Percentiles rank a stretch among this genome's conserved stretches.
phyloP scores from a whole-genome alignment of 2,888 invertebrate genomes.

The Mylabris sibirica region DNA sequence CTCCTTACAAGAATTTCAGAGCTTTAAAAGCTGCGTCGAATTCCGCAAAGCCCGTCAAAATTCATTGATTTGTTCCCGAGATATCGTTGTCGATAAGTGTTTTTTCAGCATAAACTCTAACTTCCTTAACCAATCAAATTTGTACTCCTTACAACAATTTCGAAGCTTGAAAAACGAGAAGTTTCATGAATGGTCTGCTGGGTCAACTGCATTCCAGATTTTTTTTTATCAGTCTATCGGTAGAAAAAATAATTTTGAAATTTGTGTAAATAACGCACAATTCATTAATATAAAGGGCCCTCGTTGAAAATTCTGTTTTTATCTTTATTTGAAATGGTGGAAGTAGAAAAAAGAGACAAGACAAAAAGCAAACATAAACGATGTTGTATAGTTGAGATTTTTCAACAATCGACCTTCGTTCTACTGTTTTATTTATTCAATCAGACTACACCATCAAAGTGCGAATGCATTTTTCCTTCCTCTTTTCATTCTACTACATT shows the following conservation, averaged over 20 bases:
- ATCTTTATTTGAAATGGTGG: neutral
- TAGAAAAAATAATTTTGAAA: neutral
- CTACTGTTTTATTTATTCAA: neutral
- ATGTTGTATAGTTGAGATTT: neutral
- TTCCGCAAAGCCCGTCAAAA: too few species aligned
- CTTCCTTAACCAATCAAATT: too few species aligned
- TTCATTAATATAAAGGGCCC: too few species aligned
- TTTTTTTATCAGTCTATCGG: neutral
- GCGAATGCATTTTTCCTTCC: neutral
- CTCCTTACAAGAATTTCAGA: too few species aligned
- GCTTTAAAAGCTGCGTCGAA: too few species aligned
- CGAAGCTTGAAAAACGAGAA: too few species aligned
- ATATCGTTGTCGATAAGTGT: too few species aligned
- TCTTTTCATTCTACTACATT: neutral
- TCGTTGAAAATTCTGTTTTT: neutral
- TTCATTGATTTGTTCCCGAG: too few species aligned
- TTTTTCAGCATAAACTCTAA: too few species aligned
- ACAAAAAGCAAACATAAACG: neutral
- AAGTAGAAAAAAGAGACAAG: neutral
- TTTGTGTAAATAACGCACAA: neutral
- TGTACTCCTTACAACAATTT: too few species aligned
- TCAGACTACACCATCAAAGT: neutral
- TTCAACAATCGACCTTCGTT: neutral
- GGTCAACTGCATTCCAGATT: too few species aligned
- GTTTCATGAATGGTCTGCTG: too few species aligned